These are phyloP conservation scores for Caenorhabditis brenneri DNA, from an alignment of 1,140 invertebrate genomes.

Conservation along the genomic window DNA sequence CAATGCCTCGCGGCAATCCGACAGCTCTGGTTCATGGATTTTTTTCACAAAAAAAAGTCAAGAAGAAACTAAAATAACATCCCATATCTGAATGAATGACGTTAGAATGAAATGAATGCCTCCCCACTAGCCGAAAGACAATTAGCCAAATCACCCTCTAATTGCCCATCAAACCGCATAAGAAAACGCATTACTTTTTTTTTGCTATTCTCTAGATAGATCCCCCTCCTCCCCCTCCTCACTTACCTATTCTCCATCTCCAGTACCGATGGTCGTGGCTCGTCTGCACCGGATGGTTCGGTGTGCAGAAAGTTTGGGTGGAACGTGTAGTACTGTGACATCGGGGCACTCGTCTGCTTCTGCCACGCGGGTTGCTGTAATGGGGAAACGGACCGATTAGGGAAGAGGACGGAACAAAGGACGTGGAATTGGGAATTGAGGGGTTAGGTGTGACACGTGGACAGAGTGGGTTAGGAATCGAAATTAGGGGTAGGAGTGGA, in stretches of 20 bases:
- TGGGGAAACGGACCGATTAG: not conserved
- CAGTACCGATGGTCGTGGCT: conserved; percentile 68
- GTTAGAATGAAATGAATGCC: not conserved
- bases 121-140: not conserved
- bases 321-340: conserved; percentile 69
- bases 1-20: too few species aligned
- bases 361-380: conserved; percentile 3
- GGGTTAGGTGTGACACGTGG: too few species aligned
- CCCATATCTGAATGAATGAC: not conserved
- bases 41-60: too few species aligned
- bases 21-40: too few species aligned
- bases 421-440: not conserved
- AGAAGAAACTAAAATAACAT: not conserved
- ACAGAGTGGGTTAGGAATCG: too few species aligned
- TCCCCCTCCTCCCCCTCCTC: not conserved
- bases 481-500: too few species aligned
- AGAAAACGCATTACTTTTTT: too few species aligned
- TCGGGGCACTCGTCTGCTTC: not conserved
- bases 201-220: conserved; percentile 33
- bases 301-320: conserved; percentile 64
- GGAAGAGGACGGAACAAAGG: not conserved
- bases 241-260: conserved; percentile 67
- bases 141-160: conserved; percentile 14
- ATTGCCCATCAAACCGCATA: not conserved
- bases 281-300: conserved; percentile 59